A percentile compares a stretch with the other conserved stretches of the same genome.
Conservation (phyloP, 2,113 vertebrate genomes). For the Falcunculus frontatus region DNA sequence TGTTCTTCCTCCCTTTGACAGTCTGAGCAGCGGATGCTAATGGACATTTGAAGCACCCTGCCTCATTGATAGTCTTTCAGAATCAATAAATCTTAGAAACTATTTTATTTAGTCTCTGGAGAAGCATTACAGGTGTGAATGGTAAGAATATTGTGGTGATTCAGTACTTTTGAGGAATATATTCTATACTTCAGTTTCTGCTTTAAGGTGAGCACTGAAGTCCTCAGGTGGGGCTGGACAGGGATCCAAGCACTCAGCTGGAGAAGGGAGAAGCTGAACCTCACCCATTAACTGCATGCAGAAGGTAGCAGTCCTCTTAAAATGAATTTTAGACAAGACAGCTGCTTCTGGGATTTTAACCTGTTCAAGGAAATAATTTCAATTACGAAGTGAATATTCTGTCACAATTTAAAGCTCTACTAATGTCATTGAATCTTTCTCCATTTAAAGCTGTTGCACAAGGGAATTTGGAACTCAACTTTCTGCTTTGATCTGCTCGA, state of each 20-base stretch:
- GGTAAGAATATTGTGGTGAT: neutral
- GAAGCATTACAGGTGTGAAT: neutral
- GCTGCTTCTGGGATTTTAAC: conserved; percentile 31
- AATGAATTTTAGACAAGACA: conserved; percentile 41
- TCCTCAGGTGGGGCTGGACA: neutral
- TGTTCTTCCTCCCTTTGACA: neutral
- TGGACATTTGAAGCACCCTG: neutral
- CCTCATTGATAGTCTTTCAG: neutral
- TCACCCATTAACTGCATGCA: neutral
- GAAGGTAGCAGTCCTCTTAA: conserved; percentile 10
- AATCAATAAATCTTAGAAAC: neutral
- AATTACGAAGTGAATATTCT: conserved; percentile 39
- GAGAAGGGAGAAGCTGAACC: neutral
- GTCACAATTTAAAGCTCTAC: conserved; percentile 29
- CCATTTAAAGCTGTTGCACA: neutral
- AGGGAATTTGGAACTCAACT: neutral
- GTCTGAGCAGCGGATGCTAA: neutral
- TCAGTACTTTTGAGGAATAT: neutral
- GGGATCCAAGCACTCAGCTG: neutral
- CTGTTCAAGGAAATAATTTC: neutral
- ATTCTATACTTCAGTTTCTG: neutral
- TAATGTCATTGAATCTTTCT: conserved; percentile 8
- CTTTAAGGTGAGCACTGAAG: neutral
- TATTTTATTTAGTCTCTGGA: neutral
- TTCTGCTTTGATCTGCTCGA: neutral